Percentiles rank a stretch among this genome's conserved stretches.
phyloP scores from a whole-genome alignment of 2,113 vertebrate genomes.

The Notothenia coriiceps region DNA sequence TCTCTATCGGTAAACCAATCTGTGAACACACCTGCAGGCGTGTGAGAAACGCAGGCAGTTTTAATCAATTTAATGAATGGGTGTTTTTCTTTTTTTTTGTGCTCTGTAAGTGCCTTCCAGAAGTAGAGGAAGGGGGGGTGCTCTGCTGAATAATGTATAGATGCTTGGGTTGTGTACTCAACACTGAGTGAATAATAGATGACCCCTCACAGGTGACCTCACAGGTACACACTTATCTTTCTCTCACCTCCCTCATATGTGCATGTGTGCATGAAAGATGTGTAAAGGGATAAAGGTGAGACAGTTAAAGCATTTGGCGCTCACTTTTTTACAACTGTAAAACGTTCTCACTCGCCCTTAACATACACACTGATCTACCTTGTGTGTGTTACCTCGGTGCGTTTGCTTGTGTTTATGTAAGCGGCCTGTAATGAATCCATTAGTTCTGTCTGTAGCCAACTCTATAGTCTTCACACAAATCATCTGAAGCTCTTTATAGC shows the following conservation, averaged over 20 bases:
- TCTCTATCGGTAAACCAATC: conserved; percentile 3
- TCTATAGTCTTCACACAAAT: neutral
- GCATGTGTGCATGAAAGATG: neutral
- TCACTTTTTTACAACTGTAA: neutral
- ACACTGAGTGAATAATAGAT: conserved; percentile 83
- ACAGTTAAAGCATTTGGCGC: conserved; percentile 1
- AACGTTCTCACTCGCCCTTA: neutral
- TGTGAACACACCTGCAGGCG: neutral
- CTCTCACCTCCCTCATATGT: conserved; percentile 54
- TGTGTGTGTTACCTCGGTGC: neutral
- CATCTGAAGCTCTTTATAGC: neutral
- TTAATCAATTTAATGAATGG: conserved; percentile 29
- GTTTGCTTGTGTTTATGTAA: conserved; percentile 2
- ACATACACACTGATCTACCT: neutral
- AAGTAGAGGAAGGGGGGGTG: conserved; percentile 38
- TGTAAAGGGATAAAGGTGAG: neutral
- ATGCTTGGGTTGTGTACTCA: conserved; percentile 80
- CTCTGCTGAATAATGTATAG: conserved; percentile 82
- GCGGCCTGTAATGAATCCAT: conserved; percentile 1
- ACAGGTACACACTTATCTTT: conserved; percentile 75
- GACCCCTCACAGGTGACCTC: conserved; percentile 83
- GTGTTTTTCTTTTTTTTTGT: conserved; percentile 24
- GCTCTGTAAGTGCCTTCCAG: conserved; percentile 44
- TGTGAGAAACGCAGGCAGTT: conserved; percentile 8
- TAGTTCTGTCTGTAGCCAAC: neutral